These are phyloP conservation scores for Opisthocomus hoazin DNA, from an alignment of 2,113 vertebrate species.

Conservation along the genomic window DNA sequence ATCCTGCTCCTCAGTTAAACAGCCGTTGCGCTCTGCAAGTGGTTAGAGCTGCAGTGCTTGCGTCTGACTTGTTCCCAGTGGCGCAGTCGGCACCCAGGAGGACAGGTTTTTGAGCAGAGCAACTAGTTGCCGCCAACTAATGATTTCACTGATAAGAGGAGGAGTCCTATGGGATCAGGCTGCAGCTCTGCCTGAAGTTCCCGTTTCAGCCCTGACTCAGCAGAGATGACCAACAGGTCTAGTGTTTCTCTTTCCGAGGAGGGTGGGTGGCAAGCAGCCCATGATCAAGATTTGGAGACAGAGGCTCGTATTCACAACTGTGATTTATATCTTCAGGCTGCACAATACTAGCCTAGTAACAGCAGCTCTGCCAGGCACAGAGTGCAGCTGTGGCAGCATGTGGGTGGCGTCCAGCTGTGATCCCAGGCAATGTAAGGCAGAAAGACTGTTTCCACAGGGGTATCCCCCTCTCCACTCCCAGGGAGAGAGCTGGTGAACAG, in stretches of 20 bases:
- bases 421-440: not conserved
- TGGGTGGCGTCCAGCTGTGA: not conserved
- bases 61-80: not conserved
- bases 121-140: not conserved
- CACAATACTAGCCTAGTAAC: not conserved
- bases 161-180: not conserved
- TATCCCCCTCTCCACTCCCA: not conserved
- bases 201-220: not conserved
- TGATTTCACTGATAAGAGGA: not conserved
- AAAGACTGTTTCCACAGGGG: not conserved
- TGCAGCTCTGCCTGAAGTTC: not conserved
- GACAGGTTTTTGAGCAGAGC: not conserved
- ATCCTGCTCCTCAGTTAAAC: not conserved
- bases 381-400: not conserved
- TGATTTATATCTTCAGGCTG: not conserved
- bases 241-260: not conserved
- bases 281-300: not conserved
- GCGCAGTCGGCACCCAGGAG: not conserved
- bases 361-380: slow-evolving; percentile 6
- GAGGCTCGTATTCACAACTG: not conserved
- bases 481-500: not conserved
- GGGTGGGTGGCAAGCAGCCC: not conserved
- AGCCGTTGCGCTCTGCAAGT: not conserved
- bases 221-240: not conserved
- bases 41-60: not conserved